Base-by-base conservation (phyloP, 1,140 invertebrate genomes). In the Listronotus oregonensis region DNA sequence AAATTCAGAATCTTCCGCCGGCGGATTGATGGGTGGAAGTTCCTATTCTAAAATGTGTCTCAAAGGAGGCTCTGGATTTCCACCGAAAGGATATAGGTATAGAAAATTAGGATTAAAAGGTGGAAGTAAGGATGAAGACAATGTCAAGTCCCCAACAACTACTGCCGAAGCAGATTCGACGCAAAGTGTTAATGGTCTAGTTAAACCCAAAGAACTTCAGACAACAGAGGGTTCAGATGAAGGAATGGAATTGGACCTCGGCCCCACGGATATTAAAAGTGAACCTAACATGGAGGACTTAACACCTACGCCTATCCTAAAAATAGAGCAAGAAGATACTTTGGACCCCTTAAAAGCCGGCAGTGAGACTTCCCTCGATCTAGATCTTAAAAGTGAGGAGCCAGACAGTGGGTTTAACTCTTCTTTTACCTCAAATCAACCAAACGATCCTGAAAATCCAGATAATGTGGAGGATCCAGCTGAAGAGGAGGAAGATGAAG, bases 51-150 rank as follows among this genome's bases (percentile, higher is more conserved):
- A 73, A 65, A 34, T 75, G 12, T 73, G 73, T 27, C 64, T 79
- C 10, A 78, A 77, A 70, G 78, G 78, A n/a, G 78, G 78, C 34
- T 59, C 65, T 6, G 17, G 21, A 37, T 21, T 32, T 1, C 64
- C 64, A 15, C 64, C 64, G n/a, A 46, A 49, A 55, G 39, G 55
- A 31, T 66, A 47, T 58, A 52, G 54, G 15, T 75, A 70, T 60
- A 63, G 65, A 39, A 65, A 69, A 58, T 44, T 71, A 11, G 75
- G 73, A 17, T 57, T 76, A n/a, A 70, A 67, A 47, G 75, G 75
- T 6, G 75, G 73, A 15, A 71, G 68, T 63, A 74, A 75, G 66
- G 72, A 75, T 55, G 69, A 68, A 40, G 67, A 69, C 39, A 67
- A 15, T 14, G 37, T 46, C 14, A 61, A 64, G 39, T 57, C 63